Conservation (phyloP, 2,113 vertebrate genomes). For the Crotophaga sulcirostris region DNA sequence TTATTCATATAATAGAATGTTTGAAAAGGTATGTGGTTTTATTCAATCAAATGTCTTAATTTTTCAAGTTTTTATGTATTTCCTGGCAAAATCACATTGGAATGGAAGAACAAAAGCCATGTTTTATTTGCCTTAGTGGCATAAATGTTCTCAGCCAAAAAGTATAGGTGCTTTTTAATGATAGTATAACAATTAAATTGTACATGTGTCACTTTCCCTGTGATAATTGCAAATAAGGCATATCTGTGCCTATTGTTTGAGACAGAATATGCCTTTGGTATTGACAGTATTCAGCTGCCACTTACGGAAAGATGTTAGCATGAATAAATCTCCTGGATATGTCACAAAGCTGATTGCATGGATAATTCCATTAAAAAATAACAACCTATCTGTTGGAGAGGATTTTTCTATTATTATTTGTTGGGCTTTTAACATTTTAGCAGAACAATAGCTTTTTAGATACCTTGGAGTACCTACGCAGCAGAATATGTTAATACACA, state of each 20-base stretch:
- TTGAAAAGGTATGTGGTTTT: background rate
- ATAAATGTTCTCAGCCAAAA: conserved; percentile 3
- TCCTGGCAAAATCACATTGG: background rate
- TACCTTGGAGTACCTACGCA: background rate
- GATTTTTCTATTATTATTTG: background rate
- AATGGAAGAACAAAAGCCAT: background rate
- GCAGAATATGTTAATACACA: background rate
- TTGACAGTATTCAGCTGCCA: background rate
- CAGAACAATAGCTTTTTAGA: background rate
- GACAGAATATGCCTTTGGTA: background rate
- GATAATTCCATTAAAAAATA: conserved; percentile 4
- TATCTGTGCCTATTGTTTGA: conserved; percentile 17
- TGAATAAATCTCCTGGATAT: background rate
- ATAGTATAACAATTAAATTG: conserved; percentile 37
- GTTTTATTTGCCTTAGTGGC: background rate
- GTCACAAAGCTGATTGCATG: background rate
- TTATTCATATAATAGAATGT: background rate
- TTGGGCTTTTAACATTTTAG: background rate
- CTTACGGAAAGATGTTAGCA: background rate
- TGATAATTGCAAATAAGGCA: background rate
- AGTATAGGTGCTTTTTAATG: background rate
- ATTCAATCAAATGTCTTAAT: background rate
- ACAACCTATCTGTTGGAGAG: background rate
- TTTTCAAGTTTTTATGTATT: background rate
- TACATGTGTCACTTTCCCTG: background rate